These are phyloP conservation scores for Amphilophus citrinellus DNA, from an alignment of 2,113 vertebrate species.

Conservation along the genomic window DNA sequence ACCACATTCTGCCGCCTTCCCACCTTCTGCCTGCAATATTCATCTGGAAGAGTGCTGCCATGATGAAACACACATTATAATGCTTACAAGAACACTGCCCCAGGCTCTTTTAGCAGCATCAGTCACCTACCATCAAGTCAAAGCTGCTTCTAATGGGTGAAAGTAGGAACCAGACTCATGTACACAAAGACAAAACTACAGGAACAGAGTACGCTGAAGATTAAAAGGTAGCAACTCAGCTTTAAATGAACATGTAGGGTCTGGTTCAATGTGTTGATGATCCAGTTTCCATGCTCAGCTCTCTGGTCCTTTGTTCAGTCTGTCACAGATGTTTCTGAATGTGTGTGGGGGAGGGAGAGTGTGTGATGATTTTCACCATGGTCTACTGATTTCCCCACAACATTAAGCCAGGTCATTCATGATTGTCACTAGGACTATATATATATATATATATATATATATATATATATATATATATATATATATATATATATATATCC, in stretches of 20 bases:
- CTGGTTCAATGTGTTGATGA: not conserved
- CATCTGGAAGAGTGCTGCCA: constrained; percentile 44
- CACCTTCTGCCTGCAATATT: constrained; percentile 52
- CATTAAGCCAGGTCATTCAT: not conserved
- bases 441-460: too few species aligned
- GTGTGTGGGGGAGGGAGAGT: not conserved
- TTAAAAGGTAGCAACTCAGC: not conserved
- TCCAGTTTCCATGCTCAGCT: not conserved
- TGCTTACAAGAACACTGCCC: constrained; percentile 48
- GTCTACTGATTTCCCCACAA: constrained; percentile 1
- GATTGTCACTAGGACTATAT: not conserved
- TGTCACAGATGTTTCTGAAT: not conserved
- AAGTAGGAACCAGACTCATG: not conserved
- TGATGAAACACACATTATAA: constrained; percentile 62
- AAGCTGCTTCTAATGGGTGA: constrained; percentile 24
- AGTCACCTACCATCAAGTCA: constrained; percentile 52
- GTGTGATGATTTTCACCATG: not conserved
- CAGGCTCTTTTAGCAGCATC: constrained; percentile 43
- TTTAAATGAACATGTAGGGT: not conserved
- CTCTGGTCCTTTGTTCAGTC: not conserved
- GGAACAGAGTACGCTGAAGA: not conserved
- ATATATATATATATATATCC: too few species aligned
- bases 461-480: too few species aligned
- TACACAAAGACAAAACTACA: constrained; percentile 3
- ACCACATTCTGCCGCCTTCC: not conserved